These are phyloP conservation scores for Gymnopithys bicolor DNA, from an alignment of 2,797 vertebrate species.

Conservation along the genomic window DNA sequence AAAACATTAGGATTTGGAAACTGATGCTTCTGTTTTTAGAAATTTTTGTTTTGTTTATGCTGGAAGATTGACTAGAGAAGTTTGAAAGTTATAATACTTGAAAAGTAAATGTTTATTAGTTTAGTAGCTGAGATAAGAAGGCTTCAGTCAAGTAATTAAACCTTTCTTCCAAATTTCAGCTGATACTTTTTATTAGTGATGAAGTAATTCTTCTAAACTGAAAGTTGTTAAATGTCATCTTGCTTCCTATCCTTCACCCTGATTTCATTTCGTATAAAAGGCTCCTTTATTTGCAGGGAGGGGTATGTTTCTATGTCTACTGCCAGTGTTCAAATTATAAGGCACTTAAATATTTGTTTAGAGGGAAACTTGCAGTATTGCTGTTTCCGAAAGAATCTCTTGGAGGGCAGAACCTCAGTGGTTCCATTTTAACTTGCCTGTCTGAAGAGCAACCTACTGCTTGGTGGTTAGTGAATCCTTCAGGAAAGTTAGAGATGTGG, in stretches of 20 bases:
- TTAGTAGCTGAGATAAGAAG: not conserved
- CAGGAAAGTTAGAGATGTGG: not conserved
- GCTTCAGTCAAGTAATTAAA: not conserved
- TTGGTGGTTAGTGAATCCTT: not conserved
- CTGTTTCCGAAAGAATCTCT: not conserved
- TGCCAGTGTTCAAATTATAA: not conserved
- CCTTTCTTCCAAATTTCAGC: not conserved
- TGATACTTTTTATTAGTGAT: not conserved
- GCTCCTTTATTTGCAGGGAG: not conserved
- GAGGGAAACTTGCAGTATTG: not conserved
- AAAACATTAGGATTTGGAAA: not conserved
- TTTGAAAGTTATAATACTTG: not conserved
- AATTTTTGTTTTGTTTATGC: not conserved
- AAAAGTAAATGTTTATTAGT: not conserved
- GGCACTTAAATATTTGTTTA: not conserved
- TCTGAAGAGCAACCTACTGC: not conserved
- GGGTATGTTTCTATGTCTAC: not conserved
- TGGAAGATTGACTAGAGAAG: not conserved
- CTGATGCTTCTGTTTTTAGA: not conserved
- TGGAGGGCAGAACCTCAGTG: not conserved
- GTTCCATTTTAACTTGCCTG: not conserved
- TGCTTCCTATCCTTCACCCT: not conserved
- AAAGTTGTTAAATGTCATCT: not conserved
- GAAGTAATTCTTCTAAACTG: not conserved
- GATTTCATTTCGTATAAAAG: not conserved